Evolutionary conservation across 2,113 vertebrate species (phyloP), one percentile per base, ranked within the genome.

Genomic region (Chloropsis cyanopogon): DNA sequence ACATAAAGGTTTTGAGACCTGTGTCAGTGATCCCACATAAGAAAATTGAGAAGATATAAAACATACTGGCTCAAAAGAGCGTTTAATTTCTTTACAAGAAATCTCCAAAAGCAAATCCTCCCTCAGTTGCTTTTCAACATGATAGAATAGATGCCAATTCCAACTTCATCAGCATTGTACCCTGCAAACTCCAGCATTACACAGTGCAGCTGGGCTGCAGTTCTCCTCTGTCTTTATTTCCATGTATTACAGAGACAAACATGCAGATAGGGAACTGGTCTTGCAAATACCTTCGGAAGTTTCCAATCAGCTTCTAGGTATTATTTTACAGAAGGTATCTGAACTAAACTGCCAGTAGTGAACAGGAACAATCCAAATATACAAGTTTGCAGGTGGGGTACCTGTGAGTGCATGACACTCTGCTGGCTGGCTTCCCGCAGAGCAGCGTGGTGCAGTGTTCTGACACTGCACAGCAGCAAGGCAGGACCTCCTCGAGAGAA

Each of bases 391-490:
- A 53, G 26, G 63, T 8, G 14, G 56, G 81, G 16, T 12, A n/a
- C 12, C 33, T 73, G 86, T 17, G 31, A 4, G 24, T 44, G 44
- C 41, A 12, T 12, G 33, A 8, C 53, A 15, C 16, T 53, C 14
- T 52, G 66, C 75, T 80, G 82, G 31, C 46, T 90, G 28, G 4
- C 26, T 50, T 83, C 66, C 72, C 35, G 61, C 63, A 88, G 71
- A 73, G 31, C 61, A 59, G 66, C 5, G 4, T 4, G 53, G 23
- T 6, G 37, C 39, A 19, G 13, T 6, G 44, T 1, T 59, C 54
- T 12, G 24, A 68, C 78, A 63, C 42, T 1, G 2, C 0, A 11
- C 49, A 73, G 19, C 81, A 86, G 59, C 0, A 0, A 53, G 80
- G 49, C 12, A 42, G 11, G 6, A 52, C 23, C 60, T 86, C 73